A percentile compares a stretch with the other conserved stretches of the same genome.
Conservation (phyloP, 2,797 vertebrate genomes). For the Ctenosaura bakeri region DNA sequence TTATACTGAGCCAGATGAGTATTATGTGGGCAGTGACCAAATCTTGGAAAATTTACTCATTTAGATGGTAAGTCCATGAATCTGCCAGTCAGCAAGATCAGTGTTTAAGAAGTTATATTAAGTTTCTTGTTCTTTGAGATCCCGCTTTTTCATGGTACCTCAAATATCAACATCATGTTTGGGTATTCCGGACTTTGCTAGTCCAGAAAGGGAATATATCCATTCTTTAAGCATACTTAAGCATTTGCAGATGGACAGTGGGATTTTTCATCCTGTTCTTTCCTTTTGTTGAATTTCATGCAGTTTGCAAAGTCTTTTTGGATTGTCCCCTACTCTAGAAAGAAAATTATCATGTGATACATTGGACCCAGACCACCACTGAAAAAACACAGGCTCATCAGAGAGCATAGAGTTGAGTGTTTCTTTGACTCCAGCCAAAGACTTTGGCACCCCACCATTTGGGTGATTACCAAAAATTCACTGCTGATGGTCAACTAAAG, state of each 20-base stretch:
- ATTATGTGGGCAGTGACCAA: too few species aligned
- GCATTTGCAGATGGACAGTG: neutral
- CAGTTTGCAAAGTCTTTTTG: neutral
- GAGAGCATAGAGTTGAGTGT: neutral
- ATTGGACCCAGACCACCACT: neutral
- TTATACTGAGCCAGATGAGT: neutral
- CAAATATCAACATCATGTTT: too few species aligned
- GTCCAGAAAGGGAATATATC: too few species aligned
- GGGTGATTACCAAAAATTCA: neutral
- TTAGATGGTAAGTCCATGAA: too few species aligned
- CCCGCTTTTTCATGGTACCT: neutral
- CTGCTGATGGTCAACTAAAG: neutral
- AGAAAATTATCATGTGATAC: neutral
- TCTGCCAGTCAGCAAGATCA: too few species aligned
- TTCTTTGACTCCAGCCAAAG: neutral
- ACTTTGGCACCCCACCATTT: neutral
- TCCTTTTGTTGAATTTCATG: neutral
- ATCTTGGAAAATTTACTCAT: too few species aligned
- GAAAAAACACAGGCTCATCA: neutral
- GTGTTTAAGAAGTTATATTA: neutral
- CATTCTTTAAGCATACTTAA: neutral
- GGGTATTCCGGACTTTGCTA: too few species aligned
- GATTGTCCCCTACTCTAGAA: neutral
- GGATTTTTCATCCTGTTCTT: neutral
- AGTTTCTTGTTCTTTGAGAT: neutral